These are phyloP conservation scores for Sabellastarte sp. DNA, from an alignment of 2,888 invertebrate genomes.

Conservation along the genomic window DNA sequence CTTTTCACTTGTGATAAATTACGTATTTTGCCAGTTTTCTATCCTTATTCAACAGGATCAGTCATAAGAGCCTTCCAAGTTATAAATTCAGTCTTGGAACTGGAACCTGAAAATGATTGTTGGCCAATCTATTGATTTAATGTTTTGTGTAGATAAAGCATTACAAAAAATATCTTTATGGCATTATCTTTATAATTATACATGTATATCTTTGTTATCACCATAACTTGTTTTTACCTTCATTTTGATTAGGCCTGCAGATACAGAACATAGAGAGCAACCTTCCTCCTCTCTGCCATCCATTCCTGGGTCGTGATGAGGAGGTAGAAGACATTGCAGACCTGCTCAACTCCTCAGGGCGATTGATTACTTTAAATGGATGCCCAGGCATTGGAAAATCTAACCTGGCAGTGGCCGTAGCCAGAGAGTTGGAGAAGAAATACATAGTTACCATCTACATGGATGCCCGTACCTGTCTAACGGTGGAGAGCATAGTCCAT, in stretches of 20 bases:
- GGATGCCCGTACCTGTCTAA: conserved; percentile 13
- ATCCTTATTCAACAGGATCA: no score
- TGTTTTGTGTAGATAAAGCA: no score
- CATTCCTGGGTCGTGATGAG: conserved; percentile 12
- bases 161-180: no score
- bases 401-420: conserved; percentile 14
- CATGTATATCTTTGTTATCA: no score
- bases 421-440: conserved; percentile 3
- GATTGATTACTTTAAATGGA: conserved; percentile 25
- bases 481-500: conserved; percentile 8
- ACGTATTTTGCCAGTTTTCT: no score
- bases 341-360: conserved; percentile 14
- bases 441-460: conserved; percentile 17
- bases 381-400: conserved; percentile 28
- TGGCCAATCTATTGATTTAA: no score
- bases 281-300: conserved; percentile 4
- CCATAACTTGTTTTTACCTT: no score
- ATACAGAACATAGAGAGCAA: conserved; percentile 10
- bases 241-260: conserved; percentile 16
- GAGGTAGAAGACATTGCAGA: conserved; percentile 20
- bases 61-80: no score
- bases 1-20: no score
- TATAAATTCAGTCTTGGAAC: no score
- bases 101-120: no score
- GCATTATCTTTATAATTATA: no score